A percentile compares a stretch with the other conserved stretches of the same genome.
These are phyloP conservation scores for Rhombomys opimus DNA, from an alignment of 2,113 vertebrate species.

Conservation along the genomic window DNA sequence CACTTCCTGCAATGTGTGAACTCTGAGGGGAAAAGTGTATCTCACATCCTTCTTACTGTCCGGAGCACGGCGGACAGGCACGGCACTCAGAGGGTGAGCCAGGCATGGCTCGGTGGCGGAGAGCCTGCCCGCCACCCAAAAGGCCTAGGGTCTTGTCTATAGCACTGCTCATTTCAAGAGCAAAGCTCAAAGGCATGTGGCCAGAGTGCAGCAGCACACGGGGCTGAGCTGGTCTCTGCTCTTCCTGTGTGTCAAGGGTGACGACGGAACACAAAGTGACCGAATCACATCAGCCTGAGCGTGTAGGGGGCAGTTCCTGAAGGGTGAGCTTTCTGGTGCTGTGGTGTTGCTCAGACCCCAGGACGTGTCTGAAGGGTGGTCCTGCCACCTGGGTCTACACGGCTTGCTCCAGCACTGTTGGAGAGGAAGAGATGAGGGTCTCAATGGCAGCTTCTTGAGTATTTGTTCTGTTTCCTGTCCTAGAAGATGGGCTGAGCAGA, in stretches of 20 bases:
- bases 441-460: not conserved
- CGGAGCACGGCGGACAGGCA: not conserved
- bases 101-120: not conserved
- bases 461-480: not conserved
- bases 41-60: not conserved
- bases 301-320: not conserved
- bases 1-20: not conserved
- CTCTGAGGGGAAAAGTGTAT: not conserved
- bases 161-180: not conserved
- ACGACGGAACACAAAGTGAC: not conserved
- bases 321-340: not conserved
- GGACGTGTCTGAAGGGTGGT: not conserved
- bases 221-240: not conserved
- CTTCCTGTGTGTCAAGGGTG: not conserved
- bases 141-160: not conserved
- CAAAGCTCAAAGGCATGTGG: not conserved
- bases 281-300: not conserved
- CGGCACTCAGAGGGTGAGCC: not conserved
- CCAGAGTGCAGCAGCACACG: not conserved
- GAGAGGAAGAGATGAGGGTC: not conserved
- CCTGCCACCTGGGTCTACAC: not conserved
- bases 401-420: not conserved
- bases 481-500: not conserved
- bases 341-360: not conserved
- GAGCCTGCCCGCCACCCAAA: not conserved